phyloP scores from a whole-genome alignment of 2,888 invertebrate species.

The Coecobrya sp. region DNA sequence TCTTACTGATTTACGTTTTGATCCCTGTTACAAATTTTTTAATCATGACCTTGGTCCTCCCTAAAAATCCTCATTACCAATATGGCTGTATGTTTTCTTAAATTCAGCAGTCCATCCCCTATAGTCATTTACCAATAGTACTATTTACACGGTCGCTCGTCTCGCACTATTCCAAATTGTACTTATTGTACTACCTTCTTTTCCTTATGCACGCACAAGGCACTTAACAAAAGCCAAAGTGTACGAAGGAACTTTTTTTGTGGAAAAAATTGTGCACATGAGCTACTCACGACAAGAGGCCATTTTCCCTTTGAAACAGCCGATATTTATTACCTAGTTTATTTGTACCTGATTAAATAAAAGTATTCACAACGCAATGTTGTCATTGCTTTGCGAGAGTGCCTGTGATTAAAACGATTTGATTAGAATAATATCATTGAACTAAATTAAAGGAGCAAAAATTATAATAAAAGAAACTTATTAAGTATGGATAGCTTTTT shows the following conservation, averaged over 20 bases:
- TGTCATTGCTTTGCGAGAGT: background rate
- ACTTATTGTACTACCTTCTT: background rate
- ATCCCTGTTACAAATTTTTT: conserved; percentile 37
- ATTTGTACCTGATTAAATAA: conserved; percentile 50
- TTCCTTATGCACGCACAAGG: conserved; percentile 25
- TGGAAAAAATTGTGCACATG: conserved; percentile 3
- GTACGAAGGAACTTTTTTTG: background rate
- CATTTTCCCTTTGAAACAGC: conserved; percentile 60
- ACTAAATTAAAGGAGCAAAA: conserved; percentile 27
- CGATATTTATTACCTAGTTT: conserved; percentile 63
- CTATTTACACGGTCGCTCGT: background rate
- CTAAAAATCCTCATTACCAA: conserved; percentile 20
- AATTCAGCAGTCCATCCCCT: too few species aligned
- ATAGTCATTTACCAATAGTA: too few species aligned
- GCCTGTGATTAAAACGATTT: background rate
- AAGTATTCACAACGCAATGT: background rate
- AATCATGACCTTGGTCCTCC: conserved; percentile 66
- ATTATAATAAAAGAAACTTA: conserved; percentile 7
- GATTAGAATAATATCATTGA: background rate
- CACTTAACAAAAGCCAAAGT: background rate
- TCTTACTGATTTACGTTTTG: conserved; percentile 51
- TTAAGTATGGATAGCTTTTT: background rate
- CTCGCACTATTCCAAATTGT: background rate
- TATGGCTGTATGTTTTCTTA: too few species aligned
- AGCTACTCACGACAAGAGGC: conserved; percentile 53